Percentiles rank a stretch among this genome's conserved stretches.
Conservation (phyloP, 1,140 invertebrate genomes). For the Adelges cooleyi region DNA sequence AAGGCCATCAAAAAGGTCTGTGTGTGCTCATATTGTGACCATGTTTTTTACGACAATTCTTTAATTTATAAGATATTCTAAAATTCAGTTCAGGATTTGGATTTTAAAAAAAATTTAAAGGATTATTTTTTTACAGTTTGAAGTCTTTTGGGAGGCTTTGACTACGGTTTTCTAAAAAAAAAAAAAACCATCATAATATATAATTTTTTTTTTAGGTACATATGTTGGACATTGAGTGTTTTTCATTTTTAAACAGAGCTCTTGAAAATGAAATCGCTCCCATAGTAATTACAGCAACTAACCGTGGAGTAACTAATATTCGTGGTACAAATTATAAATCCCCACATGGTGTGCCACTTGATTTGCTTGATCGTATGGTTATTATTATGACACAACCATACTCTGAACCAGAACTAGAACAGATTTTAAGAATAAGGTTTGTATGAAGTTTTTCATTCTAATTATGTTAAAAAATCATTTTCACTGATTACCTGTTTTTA, state of each 20-base stretch:
- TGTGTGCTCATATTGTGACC: too few relatives aligned
- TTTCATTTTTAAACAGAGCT: constrained; percentile 93
- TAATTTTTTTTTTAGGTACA: constrained; percentile 56
- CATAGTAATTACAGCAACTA: constrained; percentile 98
- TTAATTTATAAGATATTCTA: too few relatives aligned
- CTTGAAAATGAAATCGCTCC: constrained; percentile 95
- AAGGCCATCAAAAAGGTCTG: too few relatives aligned
- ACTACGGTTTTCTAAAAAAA: too few relatives aligned
- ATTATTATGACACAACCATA: constrained; percentile 89
- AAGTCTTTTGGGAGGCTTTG: too few relatives aligned
- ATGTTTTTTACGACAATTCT: too few relatives aligned
- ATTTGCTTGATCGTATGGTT: constrained; percentile 89
- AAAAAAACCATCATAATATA: too few relatives aligned
- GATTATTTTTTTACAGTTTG: too few relatives aligned
- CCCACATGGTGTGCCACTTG: constrained; percentile 93
- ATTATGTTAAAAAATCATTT: background rate
- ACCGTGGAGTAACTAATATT: constrained; percentile 91
- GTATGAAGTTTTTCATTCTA: background rate
- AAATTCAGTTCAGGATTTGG: too few relatives aligned
- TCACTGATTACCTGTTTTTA: too few relatives aligned
- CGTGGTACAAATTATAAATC: constrained; percentile 81
- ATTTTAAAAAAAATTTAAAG: too few relatives aligned
- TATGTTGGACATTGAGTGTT: constrained; percentile 98
- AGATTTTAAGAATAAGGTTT: constrained; percentile 82
- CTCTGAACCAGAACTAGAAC: constrained; percentile 73